A percentile compares a stretch with the other conserved stretches of the same genome.
These are phyloP conservation scores for Athene noctua DNA, from an alignment of 2,113 vertebrate species.

Conservation along the genomic window DNA sequence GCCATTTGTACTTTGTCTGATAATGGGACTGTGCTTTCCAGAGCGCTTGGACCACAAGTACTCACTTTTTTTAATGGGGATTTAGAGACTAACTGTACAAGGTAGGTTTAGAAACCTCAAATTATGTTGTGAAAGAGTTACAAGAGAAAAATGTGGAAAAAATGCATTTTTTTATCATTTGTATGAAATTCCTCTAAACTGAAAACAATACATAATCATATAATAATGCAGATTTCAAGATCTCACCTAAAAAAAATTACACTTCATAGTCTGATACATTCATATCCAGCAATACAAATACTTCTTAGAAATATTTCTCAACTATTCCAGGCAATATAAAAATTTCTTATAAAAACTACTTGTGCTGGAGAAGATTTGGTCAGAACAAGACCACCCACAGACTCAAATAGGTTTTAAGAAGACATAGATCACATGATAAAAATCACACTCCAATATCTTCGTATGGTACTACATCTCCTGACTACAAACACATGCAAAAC, in stretches of 20 bases:
- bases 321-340: not conserved
- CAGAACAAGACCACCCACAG: not conserved
- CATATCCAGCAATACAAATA: not conserved
- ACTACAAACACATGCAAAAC: not conserved
- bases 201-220: not conserved
- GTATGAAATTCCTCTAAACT: not conserved
- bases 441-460: not conserved
- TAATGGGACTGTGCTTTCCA: not conserved
- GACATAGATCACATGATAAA: not conserved
- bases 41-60: not conserved
- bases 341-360: not conserved
- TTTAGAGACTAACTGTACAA: not conserved
- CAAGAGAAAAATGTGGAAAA: not conserved
- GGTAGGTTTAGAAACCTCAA: not conserved
- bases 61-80: not conserved
- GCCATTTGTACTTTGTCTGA: not conserved
- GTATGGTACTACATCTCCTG: not conserved
- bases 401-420: not conserved
- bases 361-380: not conserved
- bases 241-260: not conserved
- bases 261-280: not conserved
- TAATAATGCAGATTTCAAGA: not conserved
- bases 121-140: not conserved
- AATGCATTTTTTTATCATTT: not conserved
- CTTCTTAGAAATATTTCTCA: not conserved